Evolutionary conservation across 2,113 vertebrate species (phyloP).

Genomic region (Menura novaehollandiae): DNA sequence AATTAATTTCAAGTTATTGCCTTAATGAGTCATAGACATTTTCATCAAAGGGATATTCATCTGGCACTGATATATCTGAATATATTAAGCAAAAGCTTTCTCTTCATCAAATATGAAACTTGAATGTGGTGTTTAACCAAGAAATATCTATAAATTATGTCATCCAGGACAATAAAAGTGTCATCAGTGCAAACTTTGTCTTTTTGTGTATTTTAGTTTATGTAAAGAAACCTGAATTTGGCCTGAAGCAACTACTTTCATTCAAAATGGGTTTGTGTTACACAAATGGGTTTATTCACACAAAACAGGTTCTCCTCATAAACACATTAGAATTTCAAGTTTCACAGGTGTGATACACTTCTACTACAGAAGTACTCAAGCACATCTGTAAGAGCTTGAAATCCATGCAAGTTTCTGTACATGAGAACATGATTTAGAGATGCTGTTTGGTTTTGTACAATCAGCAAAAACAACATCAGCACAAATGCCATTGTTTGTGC

Average conservation of each 20-base stretch:
- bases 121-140: background rate
- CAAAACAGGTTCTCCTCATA: background rate
- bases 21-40: conserved; percentile 1
- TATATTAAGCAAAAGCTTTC: background rate
- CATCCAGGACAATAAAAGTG: background rate
- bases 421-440: background rate
- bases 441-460: background rate
- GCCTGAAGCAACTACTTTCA: background rate
- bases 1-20: conserved; percentile 2
- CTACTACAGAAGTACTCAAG: background rate
- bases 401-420: background rate
- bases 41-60: background rate
- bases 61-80: background rate
- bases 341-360: background rate
- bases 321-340: background rate
- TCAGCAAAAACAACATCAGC: background rate
- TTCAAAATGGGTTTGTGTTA: background rate
- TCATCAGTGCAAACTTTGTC: background rate
- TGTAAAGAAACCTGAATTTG: background rate
- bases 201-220: background rate
- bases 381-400: background rate
- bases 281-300: background rate
- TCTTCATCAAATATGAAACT: background rate
- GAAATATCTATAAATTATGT: background rate
- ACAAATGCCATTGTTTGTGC: background rate